Evolutionary conservation across 2,113 vertebrate species (phyloP), one percentile per base, ranked within the genome.

Genomic region (Sisor rabdophorus): DNA sequence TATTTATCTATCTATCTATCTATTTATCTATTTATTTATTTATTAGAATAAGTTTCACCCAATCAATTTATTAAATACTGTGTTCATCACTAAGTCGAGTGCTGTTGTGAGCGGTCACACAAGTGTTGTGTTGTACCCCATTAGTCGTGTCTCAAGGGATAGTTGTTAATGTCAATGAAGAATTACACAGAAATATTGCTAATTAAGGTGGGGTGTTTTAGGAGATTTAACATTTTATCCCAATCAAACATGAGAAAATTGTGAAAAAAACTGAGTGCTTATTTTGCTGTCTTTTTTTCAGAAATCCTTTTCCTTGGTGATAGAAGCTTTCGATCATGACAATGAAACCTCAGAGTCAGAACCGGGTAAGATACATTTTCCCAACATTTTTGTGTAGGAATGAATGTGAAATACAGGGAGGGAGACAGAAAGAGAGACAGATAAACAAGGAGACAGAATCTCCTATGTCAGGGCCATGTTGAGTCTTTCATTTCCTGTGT

Each of bases 271-370:
- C 6, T 36, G 32, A 44, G 1, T 44, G 32, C 32, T 36, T 36
- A 36, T 44, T 44, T 30, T 54, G 26, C 53, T 48, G 77, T 44
- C 73, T 40, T 16, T 40, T 69, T 83, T 26, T 63, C 86, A 92
- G 93, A 91, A 89, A 80, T 92, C 90, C 1, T 91, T 92, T 77
- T 93, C 92, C 26, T 77, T 93, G 86, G 91, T 93, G 75, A 84
- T 93, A 80, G 90, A 92, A 61, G 91, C 87, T 55, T 59, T 91
- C 83, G 89, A 91, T 74, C 81, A 85, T 11, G 89, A 89, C 83
- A 92, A 92, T 63, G 82, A 87, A 71, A 88, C 88, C 3, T 81
- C 91, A 64, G 83, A 90, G 55, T 81, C 91, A 65, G 83, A 90
- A 53, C 58, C 89, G 89, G 88, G 89, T 89, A 81, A 85, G 60